phyloP scores from a whole-genome alignment of 1,140 invertebrate genomes.

The Trissolcus basalis region DNA sequence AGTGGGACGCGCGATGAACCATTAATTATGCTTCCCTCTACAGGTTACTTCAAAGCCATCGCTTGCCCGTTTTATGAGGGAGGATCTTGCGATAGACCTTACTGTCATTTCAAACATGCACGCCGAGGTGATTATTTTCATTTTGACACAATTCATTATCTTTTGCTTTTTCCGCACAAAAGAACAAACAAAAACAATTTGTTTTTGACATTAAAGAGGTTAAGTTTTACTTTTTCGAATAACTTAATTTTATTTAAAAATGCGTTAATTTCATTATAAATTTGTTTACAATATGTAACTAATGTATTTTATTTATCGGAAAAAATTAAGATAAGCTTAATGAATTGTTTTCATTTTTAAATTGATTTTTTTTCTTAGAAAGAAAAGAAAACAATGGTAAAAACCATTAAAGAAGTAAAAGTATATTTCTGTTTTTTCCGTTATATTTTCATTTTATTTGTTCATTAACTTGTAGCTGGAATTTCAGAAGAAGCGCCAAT shows the following conservation, averaged over 20 bases:
- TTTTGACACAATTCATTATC: conserved; percentile 11
- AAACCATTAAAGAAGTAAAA: too few relatives aligned
- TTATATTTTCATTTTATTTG: conserved; percentile 6
- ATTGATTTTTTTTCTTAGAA: too few relatives aligned
- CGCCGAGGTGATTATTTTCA: conserved; percentile 78
- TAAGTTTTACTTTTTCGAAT: not conserved
- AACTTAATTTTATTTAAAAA: too few relatives aligned
- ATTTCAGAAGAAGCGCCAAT: conserved; percentile 15
- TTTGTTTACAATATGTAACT: too few relatives aligned
- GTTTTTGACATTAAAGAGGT: conserved; percentile 1
- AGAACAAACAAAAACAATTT: too few relatives aligned
- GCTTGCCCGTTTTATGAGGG: conserved; percentile 89
- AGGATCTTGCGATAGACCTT: conserved; percentile 87
- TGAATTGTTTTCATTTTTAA: too few relatives aligned
- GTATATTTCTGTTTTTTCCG: too few relatives aligned
- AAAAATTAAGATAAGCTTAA: too few relatives aligned
- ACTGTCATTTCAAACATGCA: conserved; percentile 91
- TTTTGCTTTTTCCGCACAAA: too few relatives aligned
- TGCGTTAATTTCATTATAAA: too few relatives aligned
- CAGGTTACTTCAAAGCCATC: conserved; percentile 88
- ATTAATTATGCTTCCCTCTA: conserved; percentile 87
- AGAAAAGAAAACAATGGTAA: too few relatives aligned
- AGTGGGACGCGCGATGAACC: conserved; percentile 60
- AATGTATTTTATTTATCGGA: too few relatives aligned
- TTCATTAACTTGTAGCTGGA: conserved; percentile 9